Evolutionary conservation across 2,888 invertebrate species (phyloP).

Genomic region (Mycalesis mineus): DNA sequence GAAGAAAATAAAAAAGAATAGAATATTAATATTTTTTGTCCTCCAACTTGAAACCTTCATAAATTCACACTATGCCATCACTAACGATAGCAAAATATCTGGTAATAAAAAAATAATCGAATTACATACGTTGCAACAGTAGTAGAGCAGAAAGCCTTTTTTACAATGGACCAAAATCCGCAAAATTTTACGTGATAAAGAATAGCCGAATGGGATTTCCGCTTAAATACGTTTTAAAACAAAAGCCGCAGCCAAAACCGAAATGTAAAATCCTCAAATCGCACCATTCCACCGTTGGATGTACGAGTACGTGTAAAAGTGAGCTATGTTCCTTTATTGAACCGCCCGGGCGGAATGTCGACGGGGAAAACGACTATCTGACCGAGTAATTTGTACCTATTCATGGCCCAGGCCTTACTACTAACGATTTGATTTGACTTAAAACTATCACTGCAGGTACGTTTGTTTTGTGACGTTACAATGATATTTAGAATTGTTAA

Average conservation of each 20-base stretch:
- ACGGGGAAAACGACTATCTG: constrained; percentile 6
- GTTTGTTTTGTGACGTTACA: too few relatives aligned
- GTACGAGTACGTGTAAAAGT: constrained; percentile 2
- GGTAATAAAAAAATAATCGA: too few relatives aligned
- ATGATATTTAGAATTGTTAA: too few relatives aligned
- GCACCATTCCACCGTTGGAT: neutral
- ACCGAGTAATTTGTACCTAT: constrained; percentile 12
- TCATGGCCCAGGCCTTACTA: constrained; percentile 5
- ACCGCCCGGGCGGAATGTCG: constrained; percentile 2
- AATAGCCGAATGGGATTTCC: neutral
- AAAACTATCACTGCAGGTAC: too few relatives aligned
- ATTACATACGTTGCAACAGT: too few relatives aligned
- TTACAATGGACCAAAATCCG: neutral
- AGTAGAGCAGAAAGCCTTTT: too few relatives aligned
- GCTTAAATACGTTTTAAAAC: constrained; percentile 1
- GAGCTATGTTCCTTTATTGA: constrained; percentile 7
- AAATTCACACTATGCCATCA: too few relatives aligned
- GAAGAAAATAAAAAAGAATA: too few relatives aligned
- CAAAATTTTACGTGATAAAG: neutral
- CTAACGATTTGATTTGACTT: too few relatives aligned
- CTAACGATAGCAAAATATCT: too few relatives aligned
- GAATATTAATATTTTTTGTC: too few relatives aligned
- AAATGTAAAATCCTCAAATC: neutral
- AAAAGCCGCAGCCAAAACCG: neutral
- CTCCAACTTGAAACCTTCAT: too few relatives aligned